These are phyloP conservation scores for Melipona quadrifasciata DNA, from an alignment of 1,140 invertebrate species.

Conservation along the genomic window DNA sequence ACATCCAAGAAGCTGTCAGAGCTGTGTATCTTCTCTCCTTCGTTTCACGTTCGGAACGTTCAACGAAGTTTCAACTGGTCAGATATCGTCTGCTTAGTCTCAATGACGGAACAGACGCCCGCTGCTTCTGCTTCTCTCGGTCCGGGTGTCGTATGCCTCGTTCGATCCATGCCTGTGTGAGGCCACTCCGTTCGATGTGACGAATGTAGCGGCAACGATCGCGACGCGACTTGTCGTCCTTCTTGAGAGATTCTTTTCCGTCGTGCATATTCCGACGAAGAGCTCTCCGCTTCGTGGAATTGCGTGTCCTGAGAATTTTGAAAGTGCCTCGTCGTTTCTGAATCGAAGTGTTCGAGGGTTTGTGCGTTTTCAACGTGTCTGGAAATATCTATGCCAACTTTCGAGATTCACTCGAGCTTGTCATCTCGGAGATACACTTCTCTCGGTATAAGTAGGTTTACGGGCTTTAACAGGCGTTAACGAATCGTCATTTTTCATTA, in stretches of 20 bases:
- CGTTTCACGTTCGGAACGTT: conserved; percentile 28
- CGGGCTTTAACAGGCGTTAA: too few species aligned
- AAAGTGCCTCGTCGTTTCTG: too few species aligned
- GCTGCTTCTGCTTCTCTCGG: conserved; percentile 55
- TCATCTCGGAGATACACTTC: too few species aligned
- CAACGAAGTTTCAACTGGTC: conserved; percentile 39
- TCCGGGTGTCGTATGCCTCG: conserved; percentile 61
- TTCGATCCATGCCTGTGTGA: conserved; percentile 47
- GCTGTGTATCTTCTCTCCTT: neutral
- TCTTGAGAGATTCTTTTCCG: neutral
- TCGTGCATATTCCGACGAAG: too few species aligned
- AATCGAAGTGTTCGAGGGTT: too few species aligned
- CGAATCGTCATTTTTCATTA: too few species aligned
- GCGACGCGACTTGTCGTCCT: conserved; percentile 23
- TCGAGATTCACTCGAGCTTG: too few species aligned
- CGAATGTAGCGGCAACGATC: conserved; percentile 42
- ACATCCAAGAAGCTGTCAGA: conserved; percentile 32
- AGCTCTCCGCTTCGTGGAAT: too few species aligned
- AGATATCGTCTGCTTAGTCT: conserved; percentile 71
- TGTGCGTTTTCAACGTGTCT: too few species aligned
- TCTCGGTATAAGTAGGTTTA: too few species aligned
- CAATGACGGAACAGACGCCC: conserved; percentile 70
- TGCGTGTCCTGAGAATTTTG: neutral
- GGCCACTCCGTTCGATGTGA: conserved; percentile 49
- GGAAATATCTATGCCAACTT: too few species aligned